These are phyloP conservation scores for Platyrinchus mystaceus DNA, from an alignment of 2,797 vertebrate species.

Conservation along the genomic window DNA sequence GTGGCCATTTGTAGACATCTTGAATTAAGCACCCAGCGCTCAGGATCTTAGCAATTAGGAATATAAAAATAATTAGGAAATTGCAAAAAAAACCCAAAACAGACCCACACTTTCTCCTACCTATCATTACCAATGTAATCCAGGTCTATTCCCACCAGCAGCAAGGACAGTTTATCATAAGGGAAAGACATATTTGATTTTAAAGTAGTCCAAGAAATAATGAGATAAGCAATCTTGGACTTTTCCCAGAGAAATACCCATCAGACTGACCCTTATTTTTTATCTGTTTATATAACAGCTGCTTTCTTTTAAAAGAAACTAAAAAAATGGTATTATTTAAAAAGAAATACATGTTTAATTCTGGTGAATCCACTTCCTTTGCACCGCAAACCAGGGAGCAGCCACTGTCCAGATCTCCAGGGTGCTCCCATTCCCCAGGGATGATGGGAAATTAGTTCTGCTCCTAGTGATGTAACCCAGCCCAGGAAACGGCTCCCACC, in stretches of 20 bases:
- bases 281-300: background rate
- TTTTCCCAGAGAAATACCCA: background rate
- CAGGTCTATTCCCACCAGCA: background rate
- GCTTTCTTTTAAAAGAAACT: background rate
- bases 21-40: background rate
- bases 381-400: background rate
- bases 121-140: background rate
- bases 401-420: fast-evolving
- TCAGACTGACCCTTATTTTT: background rate
- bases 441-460: background rate
- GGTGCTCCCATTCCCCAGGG: background rate
- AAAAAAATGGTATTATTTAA: background rate
- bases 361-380: background rate
- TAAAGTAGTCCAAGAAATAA: slow-evolving; percentile 2
- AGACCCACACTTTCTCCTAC: background rate
- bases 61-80: background rate
- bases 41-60: background rate
- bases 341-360: background rate
- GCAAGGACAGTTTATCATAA: background rate
- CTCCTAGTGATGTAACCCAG: background rate
- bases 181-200: background rate
- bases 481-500: background rate
- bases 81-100: background rate
- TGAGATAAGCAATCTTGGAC: background rate
- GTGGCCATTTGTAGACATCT: background rate